These are phyloP conservation scores for Canis aureus DNA, from an alignment of 2,113 vertebrate species.

Conservation along the genomic window DNA sequence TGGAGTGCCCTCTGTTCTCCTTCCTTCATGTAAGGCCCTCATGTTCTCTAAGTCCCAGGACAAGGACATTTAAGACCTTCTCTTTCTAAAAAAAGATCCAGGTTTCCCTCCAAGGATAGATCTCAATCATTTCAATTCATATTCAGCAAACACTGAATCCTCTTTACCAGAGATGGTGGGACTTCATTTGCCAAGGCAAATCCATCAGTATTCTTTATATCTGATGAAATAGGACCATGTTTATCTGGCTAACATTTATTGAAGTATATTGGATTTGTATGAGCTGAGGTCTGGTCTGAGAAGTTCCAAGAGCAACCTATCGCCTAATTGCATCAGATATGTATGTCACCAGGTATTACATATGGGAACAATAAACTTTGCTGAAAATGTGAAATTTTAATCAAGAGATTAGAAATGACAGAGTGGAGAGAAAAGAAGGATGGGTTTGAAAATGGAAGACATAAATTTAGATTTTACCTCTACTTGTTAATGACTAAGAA, in stretches of 20 bases:
- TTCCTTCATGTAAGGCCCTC: not conserved
- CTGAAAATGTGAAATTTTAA: not conserved
- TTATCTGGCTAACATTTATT: not conserved
- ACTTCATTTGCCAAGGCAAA: not conserved
- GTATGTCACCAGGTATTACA: not conserved
- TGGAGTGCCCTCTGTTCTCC: not conserved
- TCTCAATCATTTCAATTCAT: not conserved
- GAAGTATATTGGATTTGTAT: not conserved
- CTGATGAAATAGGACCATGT: not conserved
- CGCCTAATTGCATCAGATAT: not conserved
- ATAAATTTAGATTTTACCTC: not conserved
- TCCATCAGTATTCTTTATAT: not conserved
- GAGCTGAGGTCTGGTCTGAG: not conserved
- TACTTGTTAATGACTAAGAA: not conserved
- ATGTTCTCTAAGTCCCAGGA: not conserved
- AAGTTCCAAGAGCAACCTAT: not conserved
- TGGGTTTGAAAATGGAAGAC: not conserved
- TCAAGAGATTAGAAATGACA: conserved; percentile 34
- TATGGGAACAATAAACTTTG: not conserved
- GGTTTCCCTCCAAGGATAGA: not conserved
- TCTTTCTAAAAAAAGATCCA: not conserved
- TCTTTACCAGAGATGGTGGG: not conserved
- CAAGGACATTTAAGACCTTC: not conserved
- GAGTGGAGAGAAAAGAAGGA: not conserved
- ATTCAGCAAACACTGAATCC: not conserved